A percentile compares a stretch with the other conserved stretches of the same genome.
Evolutionary conservation across 2,113 vertebrate species (phyloP).

Genomic region (Herpetotheres cachinnans): DNA sequence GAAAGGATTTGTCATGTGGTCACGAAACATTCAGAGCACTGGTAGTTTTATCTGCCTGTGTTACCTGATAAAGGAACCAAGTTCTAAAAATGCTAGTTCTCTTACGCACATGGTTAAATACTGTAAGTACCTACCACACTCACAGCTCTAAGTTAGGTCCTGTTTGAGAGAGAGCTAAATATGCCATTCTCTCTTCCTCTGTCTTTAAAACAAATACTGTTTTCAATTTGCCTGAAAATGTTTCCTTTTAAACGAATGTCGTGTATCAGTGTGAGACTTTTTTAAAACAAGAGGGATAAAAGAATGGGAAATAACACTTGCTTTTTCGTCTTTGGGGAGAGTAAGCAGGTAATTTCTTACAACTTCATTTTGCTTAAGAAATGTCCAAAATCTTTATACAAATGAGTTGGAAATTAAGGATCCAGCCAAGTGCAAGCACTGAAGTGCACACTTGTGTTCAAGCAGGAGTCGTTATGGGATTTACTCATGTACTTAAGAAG

Average conservation of each 20-base stretch:
- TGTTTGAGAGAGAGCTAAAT: neutral
- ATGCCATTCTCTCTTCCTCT: neutral
- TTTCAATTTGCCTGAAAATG: neutral
- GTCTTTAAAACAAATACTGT: neutral
- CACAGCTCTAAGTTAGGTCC: neutral
- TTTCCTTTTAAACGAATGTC: neutral
- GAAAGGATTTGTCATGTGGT: neutral
- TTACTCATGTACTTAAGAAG: neutral
- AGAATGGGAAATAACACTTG: neutral
- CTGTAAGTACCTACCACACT: neutral
- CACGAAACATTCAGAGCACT: neutral
- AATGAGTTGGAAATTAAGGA: neutral
- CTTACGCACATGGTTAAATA: neutral
- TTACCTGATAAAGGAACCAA: neutral
- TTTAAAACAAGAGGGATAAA: neutral
- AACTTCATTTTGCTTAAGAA: neutral
- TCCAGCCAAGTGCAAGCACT: neutral
- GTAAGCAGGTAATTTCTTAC: neutral
- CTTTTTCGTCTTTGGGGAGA: neutral
- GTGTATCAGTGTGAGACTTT: neutral
- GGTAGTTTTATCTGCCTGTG: neutral
- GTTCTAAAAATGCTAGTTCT: neutral
- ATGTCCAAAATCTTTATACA: neutral
- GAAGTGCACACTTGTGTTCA: neutral
- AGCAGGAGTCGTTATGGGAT: neutral